Evolutionary conservation across 2,113 vertebrate genomes (phyloP), one percentile per base, ranked within the genome.

Genomic region (Syngnathus scovelli): DNA sequence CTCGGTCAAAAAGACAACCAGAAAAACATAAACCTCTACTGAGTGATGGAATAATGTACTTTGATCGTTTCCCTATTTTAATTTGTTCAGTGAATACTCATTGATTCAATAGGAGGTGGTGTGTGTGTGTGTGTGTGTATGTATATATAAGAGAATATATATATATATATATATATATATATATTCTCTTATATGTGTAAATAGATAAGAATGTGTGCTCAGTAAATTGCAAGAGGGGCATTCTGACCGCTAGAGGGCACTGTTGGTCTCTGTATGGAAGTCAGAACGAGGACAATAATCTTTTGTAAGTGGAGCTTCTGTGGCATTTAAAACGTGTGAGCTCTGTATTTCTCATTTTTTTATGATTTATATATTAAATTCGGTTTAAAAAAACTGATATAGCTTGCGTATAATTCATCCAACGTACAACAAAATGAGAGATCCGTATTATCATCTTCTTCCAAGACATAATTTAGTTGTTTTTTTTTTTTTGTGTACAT

Each of bases 241-340:
- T 61, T 76, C 36, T 65, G 76, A 76, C 87, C 90, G 88, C 86
- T 71, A 89, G 90, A 89, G 85, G 87, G 65, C 77, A 78, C 81
- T 85, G 70, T 90, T 87, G 86, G 49, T 79, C 87, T 87, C 69
- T 75, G 67, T 80, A 76, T 86, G 54, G 71, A 85, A 74, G 12
- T 16, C 16, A 63, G 56, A 46, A 49, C 38, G 19, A 16, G 38
- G 7, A 36, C 6, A 18, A 18, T 9, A 18, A 5, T 10, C 4
- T 63, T 16, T 59, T 23, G 21, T 54, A 23, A 19, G 39, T n/a
- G 36, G 2, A 39, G 11, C 1, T n/a, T 55, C 21, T 55, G 52
- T 55, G 52, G 21, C 27, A 27, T 23, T 5, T 55, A 27, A 54
- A 54, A 54, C 8, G 21, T 54, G 1, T 54, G n/a, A 3, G 19